Evolutionary conservation across 2,797 vertebrate genomes (phyloP), one percentile per base, ranked within the genome.

Genomic region (Euthynnus affinis): DNA sequence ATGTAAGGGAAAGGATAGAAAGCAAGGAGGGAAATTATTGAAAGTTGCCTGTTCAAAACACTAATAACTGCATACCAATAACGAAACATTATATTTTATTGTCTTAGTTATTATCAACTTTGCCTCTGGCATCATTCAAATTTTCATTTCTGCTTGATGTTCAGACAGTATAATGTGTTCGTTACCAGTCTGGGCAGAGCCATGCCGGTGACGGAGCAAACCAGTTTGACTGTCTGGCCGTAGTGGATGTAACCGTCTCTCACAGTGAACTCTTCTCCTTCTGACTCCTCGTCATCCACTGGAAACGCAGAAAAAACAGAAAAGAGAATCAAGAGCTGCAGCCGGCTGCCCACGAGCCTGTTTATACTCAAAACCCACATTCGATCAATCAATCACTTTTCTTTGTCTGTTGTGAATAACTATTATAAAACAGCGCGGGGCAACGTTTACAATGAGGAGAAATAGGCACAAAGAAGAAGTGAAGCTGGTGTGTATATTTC

Each of bases 261-360:
- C 84, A 99, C 98, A 70, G 98, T 99, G 94, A 99, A 99, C 93
- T 99, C 98, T 89, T 99, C 98, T 90, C 98, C 98, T 93, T 99
- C 98, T 0, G 98, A 99, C 93, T 99, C 98, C 91, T 99, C 98
- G 64, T 99, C 98, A 70, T 99, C 98, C 96, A 99, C 98, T 99
- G 86, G 69, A 89, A 93, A 89, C 93, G 71, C 82, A 79, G 6
- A 14, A 9, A 32, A 17, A 5, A 23, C 22, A 61, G 8, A 55
- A 4, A 60, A 27, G 64, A 25, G 0, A 14, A 44, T 81, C 12
- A 88, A 29, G 68, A 9, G 78, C 59, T 17, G 40, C 34, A 17
- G 42, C 37, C 17, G 60, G 27, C 40, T 51, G 6, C 73, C 79
- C 67, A 59, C 18, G 0, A 34, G 5, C 52, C 9, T 6, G 10